Evolutionary conservation across 2,888 invertebrate species (phyloP).

Genomic region (Encarsia formosa): DNA sequence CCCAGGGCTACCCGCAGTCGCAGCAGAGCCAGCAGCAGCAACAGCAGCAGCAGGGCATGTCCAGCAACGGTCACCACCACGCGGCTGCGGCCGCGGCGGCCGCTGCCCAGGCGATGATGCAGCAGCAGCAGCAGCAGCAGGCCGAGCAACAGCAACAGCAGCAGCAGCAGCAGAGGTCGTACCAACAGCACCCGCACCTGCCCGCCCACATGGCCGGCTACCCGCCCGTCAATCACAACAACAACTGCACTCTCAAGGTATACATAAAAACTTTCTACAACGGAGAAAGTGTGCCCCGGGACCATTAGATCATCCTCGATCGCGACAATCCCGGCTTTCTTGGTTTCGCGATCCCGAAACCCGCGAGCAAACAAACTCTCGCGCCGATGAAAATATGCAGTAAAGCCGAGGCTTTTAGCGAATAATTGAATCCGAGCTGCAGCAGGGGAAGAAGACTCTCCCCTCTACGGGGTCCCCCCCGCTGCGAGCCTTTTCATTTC

Average conservation of each 20-base stretch:
- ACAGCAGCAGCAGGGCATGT: conserved; percentile 48
- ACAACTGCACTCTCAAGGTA: conserved; percentile 54
- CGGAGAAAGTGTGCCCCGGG: no score
- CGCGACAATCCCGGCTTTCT: no score
- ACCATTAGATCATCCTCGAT: no score
- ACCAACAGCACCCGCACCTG: conserved; percentile 58
- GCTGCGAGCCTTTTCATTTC: conserved; percentile 45
- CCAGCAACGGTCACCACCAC: conserved; percentile 45
- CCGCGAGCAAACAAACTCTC: no score
- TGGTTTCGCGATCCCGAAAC: no score
- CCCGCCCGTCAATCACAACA: conserved; percentile 51
- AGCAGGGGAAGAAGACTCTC: no score
- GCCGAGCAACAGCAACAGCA: conserved; percentile 54
- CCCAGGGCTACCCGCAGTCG: conserved; percentile 30
- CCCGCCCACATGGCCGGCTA: conserved; percentile 51
- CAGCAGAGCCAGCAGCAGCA: conserved; percentile 40
- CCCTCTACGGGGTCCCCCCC: no score
- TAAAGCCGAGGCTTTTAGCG: no score
- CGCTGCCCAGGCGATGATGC: conserved; percentile 27
- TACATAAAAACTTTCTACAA: no score
- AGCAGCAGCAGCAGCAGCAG: conserved; percentile 44
- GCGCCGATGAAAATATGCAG: no score
- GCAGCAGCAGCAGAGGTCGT: conserved; percentile 50
- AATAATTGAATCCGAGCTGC: no score
- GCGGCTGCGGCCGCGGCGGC: conserved; percentile 38